Base-by-base conservation (phyloP, 2,797 vertebrate species). In the Smutsia temminckii region DNA sequence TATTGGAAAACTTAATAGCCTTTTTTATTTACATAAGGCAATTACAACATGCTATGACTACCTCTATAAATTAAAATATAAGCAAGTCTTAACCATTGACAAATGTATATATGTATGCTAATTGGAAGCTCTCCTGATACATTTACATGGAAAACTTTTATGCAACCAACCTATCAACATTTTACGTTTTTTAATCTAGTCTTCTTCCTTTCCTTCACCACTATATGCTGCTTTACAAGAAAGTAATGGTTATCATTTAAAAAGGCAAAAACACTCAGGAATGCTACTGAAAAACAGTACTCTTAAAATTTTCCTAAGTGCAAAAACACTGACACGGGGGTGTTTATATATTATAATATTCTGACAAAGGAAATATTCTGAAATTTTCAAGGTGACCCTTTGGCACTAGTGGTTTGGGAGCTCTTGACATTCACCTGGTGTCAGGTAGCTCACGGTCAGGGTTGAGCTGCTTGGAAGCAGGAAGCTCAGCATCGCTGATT, bases 1-100 rank as follows among this genome's bases (percentile, higher is more conserved):
- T 98, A 98, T 97, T 98, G 98, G 98, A 98, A 98, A 98, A 98
- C 98, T 98, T 98, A 98, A 98, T 98, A 98, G 98, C 98, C 97
- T 98, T 98, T 98, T 97, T 94, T 98, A 98, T 98, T 98, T 98
- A 98, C 97, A 98, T 98, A 98, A 98, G 98, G 98, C 98, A 98
- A 97, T 97, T 97, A 98, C 98, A 98, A 98, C 98, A 98, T 98
- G 98, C 98, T 98, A 98, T 97, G 96, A 97, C 97, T 98, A 98
- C 96, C 95, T 95, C 98, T 98, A 97, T 96, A 98, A 98, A 98
- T 98, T 98, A 98, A 98, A 98, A 97, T 86, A 91, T 97, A 98
- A 98, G 98, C 98, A 98, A 97, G 96, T 97, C 78, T 98, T 97
- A 98, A 97, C 97, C 96, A 97, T 91, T 98, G 98, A 97, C 97